Percentiles rank a stretch among this genome's conserved stretches.
Evolutionary conservation across 1,140 invertebrate species (phyloP).

Genomic region (Drosophila quadrilineata): DNA sequence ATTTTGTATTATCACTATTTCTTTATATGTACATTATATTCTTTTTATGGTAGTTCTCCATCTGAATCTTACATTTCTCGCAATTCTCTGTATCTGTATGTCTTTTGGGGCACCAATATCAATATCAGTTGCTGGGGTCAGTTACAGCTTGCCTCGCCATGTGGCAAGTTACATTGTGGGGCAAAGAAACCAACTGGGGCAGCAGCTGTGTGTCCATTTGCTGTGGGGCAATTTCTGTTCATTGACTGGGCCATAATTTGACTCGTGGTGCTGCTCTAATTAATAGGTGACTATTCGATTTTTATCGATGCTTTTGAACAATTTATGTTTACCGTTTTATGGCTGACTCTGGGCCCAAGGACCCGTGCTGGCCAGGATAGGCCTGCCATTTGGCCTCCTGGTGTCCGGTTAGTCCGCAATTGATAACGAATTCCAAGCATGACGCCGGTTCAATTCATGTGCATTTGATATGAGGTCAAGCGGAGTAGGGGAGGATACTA

Average conservation of each 20-base stretch:
- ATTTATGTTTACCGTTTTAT: constrained; percentile 45
- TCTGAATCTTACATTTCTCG: no score
- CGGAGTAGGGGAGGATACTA: no score
- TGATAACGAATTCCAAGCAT: constrained; percentile 75
- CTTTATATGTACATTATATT: no score
- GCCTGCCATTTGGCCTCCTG: no score
- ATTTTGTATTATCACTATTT: no score
- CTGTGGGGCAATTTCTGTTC: constrained; percentile 53
- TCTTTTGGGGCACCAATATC: constrained; percentile 22
- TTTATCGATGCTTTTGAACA: constrained; percentile 60
- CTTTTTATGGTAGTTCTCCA: no score
- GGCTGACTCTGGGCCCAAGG: background rate
- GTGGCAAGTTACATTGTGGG: background rate
- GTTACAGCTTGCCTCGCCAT: constrained; percentile 5
- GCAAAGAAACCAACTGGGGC: no score
- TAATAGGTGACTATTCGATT: constrained; percentile 73
- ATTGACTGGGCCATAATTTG: constrained; percentile 69
- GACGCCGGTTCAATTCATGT: constrained; percentile 52
- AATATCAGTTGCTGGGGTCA: constrained; percentile 11
- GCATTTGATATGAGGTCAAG: constrained; percentile 64
- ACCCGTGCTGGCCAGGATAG: background rate
- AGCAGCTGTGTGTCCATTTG: constrained; percentile 29
- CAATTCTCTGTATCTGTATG: constrained; percentile 30
- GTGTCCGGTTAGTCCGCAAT: constrained; percentile 18
- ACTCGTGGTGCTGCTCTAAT: constrained; percentile 61